Evolutionary conservation across 2,888 invertebrate genomes (phyloP).

Genomic region (Troides aeacus): DNA sequence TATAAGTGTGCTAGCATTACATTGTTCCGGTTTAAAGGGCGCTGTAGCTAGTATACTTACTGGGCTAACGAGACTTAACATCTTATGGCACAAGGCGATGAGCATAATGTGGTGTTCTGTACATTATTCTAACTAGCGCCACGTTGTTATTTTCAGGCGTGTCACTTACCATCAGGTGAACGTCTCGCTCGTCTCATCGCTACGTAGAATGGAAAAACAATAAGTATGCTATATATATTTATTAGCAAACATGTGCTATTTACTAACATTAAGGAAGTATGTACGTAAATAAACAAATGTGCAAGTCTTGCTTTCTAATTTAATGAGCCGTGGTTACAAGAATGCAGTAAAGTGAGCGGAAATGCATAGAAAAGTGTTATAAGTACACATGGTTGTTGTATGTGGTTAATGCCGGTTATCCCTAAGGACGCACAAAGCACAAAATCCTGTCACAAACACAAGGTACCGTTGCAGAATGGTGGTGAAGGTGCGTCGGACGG

Average conservation of each 20-base stretch:
- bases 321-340: constrained; percentile 6
- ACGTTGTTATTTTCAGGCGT: too few species aligned
- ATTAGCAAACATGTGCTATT: not conserved
- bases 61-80: too few species aligned
- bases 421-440: constrained; percentile 13
- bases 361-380: not conserved
- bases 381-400: not conserved
- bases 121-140: too few species aligned
- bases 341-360: not conserved
- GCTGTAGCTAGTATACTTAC: too few species aligned
- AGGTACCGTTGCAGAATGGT: not conserved
- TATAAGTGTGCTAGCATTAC: too few species aligned
- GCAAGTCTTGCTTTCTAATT: constrained; percentile 25
- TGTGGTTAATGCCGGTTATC: not conserved
- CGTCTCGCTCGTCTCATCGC: too few species aligned
- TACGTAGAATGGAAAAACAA: too few species aligned
- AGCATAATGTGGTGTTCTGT: too few species aligned
- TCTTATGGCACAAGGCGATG: too few species aligned
- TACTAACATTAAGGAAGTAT: constrained; percentile 3
- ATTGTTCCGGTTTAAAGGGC: too few species aligned
- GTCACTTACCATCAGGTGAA: too few species aligned
- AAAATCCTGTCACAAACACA: constrained; percentile 4
- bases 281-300: constrained; percentile 24
- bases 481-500: constrained; percentile 7
- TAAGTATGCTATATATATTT: not conserved